Conservation (phyloP, 2,888 invertebrate species). For the Heteromyza rotundicornis region DNA sequence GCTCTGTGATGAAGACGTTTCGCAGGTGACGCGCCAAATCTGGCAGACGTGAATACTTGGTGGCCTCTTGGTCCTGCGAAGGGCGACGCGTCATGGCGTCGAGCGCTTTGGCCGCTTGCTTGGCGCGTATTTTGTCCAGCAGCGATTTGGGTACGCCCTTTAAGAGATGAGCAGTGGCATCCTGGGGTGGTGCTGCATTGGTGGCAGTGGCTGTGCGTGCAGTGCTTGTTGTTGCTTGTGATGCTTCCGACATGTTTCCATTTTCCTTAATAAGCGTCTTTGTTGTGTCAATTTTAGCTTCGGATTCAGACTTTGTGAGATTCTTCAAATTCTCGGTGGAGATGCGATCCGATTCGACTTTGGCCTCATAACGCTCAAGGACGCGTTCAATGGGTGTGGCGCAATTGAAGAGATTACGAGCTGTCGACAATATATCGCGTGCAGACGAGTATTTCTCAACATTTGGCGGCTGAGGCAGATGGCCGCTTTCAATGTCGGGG, state of each 20-base stretch:
- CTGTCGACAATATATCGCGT: constrained; percentile 80
- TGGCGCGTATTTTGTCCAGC: constrained; percentile 86
- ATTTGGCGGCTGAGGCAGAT: constrained; percentile 77
- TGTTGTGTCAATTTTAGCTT: not conserved
- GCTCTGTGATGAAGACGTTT: constrained; percentile 86
- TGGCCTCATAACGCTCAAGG: constrained; percentile 69
- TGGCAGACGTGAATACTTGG: constrained; percentile 79
- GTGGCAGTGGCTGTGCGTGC: constrained; percentile 61
- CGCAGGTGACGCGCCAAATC: constrained; percentile 83
- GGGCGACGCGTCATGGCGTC: constrained; percentile 82
- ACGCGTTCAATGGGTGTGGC: constrained; percentile 82
- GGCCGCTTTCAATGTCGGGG: constrained; percentile 73
- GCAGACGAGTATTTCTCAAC: constrained; percentile 77
- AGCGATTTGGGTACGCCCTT: constrained; percentile 83
- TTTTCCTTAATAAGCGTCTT: constrained; percentile 10
- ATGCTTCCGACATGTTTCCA: not conserved
- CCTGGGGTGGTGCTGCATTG: constrained; percentile 22
- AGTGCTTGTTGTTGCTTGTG: constrained; percentile 28
- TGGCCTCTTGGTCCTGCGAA: constrained; percentile 74
- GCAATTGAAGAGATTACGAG: constrained; percentile 76
- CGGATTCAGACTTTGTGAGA: too few relatives aligned
- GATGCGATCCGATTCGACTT: constrained; percentile 44
- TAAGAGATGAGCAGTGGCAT: constrained; percentile 61
- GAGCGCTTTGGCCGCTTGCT: constrained; percentile 84
- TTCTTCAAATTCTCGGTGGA: constrained; percentile 31